phyloP scores from a whole-genome alignment of 2,797 vertebrate genomes.

The Calcarius lapponicus region DNA sequence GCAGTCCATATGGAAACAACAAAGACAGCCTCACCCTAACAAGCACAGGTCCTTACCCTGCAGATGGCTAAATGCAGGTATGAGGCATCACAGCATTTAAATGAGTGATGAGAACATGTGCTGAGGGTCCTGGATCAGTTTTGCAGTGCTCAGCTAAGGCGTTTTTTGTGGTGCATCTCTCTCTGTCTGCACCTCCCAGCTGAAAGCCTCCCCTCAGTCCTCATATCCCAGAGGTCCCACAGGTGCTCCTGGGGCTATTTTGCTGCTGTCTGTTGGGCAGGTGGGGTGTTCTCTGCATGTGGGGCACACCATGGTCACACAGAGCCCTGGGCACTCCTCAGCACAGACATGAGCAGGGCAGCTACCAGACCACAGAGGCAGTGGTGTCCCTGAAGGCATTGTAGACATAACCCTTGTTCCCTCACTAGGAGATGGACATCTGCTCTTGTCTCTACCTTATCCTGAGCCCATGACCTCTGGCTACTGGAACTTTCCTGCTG shows the following conservation, averaged over 20 bases:
- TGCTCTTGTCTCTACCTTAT: neutral
- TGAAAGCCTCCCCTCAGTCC: neutral
- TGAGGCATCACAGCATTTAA: neutral
- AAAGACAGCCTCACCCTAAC: neutral
- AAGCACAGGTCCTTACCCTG: neutral
- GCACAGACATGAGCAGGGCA: neutral
- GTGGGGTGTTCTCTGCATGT: neutral
- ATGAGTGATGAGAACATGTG: neutral
- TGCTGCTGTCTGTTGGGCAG: neutral
- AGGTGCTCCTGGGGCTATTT: neutral
- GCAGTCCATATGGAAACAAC: neutral
- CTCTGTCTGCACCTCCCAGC: neutral
- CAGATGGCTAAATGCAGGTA: neutral
- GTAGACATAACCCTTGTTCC: neutral
- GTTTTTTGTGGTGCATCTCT: neutral
- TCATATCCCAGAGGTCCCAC: neutral
- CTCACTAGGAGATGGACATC: neutral
- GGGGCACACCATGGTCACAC: neutral
- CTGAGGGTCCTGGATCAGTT: neutral
- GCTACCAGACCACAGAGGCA: neutral
- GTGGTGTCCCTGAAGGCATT: neutral
- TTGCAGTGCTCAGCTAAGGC: neutral
- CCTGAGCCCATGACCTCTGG: neutral
- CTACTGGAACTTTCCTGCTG: neutral
- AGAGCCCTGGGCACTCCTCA: neutral